Conservation (phyloP, 2,797 vertebrate genomes). For the Myripristis jacobus region DNA sequence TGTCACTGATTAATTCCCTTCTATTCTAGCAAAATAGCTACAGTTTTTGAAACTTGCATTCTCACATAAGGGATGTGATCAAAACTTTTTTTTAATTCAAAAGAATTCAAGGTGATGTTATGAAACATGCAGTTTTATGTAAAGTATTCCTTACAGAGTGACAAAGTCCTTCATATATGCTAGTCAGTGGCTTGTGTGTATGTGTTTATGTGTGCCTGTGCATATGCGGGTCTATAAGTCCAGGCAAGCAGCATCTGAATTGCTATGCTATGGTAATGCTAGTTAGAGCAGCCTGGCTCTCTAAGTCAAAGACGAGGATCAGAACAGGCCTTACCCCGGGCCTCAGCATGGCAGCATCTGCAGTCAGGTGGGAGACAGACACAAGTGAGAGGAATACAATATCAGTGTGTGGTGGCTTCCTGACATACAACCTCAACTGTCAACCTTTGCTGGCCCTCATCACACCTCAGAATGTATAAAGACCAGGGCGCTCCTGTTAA, state of each 20-base stretch:
- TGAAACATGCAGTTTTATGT: no score
- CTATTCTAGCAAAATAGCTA: no score
- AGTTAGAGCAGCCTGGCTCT: slow-evolving; percentile 37
- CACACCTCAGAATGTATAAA: slow-evolving; percentile 71
- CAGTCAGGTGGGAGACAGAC: slow-evolving; percentile 83
- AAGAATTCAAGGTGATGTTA: no score
- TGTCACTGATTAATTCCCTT: no score
- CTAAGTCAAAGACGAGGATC: slow-evolving; percentile 45
- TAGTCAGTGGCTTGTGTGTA: neutral
- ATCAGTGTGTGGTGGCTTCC: slow-evolving; percentile 64
- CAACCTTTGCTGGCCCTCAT: slow-evolving; percentile 71
- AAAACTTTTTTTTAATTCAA: no score
- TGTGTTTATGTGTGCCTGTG: neutral
- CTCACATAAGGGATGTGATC: no score
- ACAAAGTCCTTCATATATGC: neutral
- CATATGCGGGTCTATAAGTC: neutral
- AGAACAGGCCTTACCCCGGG: slow-evolving; percentile 85
- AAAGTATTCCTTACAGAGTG: no score
- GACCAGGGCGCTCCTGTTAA: slow-evolving; percentile 51
- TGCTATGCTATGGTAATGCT: slow-evolving; percentile 23
- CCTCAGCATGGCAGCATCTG: slow-evolving; percentile 87
- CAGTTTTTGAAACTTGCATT: no score
- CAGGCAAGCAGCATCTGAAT: neutral
- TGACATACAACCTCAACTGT: slow-evolving; percentile 75
- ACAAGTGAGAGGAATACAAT: slow-evolving; percentile 67